Evolutionary conservation across 2,888 invertebrate genomes (phyloP).

Genomic region (Drepanosiphum platanoidis): DNA sequence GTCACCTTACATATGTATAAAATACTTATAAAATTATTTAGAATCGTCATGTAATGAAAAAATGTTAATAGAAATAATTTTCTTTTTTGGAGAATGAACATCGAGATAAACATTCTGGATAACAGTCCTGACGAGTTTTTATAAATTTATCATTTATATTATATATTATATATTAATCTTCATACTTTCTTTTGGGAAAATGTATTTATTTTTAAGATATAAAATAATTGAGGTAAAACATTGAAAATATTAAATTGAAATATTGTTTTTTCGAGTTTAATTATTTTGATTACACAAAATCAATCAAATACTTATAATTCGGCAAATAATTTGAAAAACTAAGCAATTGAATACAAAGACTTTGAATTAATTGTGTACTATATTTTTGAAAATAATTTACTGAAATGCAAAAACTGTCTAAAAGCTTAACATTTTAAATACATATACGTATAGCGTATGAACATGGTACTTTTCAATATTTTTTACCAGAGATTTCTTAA

Average conservation of each 20-base stretch:
- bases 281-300: not conserved
- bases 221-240: not conserved
- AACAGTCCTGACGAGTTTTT: not conserved
- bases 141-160: not conserved
- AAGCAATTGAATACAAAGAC: not conserved
- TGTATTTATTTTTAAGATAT: no score
- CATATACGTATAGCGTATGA: not conserved
- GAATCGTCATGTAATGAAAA: no score
- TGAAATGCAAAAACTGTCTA: not conserved
- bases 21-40: no score
- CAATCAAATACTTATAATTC: not conserved
- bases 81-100: no score
- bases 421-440: not conserved
- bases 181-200: no score
- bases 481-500: no score
- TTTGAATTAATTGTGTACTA: no score
- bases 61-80: no score
- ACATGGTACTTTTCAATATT: not conserved
- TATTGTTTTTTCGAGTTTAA: not conserved
- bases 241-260: not conserved
- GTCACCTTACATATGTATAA: no score
- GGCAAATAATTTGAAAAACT: not conserved
- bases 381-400: not conserved
- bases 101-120: not conserved
- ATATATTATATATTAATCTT: not conserved